Evolutionary conservation across 2,888 invertebrate species (phyloP), one percentile per base, ranked within the genome.

Genomic region (Creontiades dilutus): DNA sequence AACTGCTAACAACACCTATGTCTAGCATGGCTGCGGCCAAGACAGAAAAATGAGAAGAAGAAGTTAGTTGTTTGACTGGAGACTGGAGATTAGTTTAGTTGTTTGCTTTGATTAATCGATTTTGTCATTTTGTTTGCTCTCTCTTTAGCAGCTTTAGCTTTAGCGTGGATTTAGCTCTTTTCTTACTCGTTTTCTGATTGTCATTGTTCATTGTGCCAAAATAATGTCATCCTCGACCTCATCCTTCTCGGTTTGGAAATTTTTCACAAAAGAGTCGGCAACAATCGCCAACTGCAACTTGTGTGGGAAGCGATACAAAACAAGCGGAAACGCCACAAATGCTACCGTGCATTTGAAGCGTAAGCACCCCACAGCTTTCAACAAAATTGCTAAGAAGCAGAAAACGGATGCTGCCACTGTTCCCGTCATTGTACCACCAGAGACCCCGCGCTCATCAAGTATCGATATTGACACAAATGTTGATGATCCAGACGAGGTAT

Each of bases 281-380:
- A 16, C n/a, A 14, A 11, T n/a, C 5, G 28, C 37, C 5, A 16
- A 12, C n/a, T 78, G 78, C 78, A 78, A 78, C n/a, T 78, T 78
- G 46, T 78, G 78, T 23, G 78, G 78, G 12, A 78, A 78, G 37
- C 11, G 37, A 9, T 78, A 78, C 78, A 78, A 78, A 37, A 78
- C 78, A 12, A 46, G 37, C 46, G 78, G 78, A 14, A 78, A 78
- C n/a, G 78, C 78, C 28, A 78, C 78, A 28, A 78, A 78, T 78
- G 78, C 78, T 46, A 78, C 37, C 7, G 5, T 46, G 37, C 78
- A 78, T 78, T 9, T 78, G n/a, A 78, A 78, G n/a, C 28, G 78
- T 12, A 78, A 78, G 46, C 78, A 78, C n/a, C 16, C 23, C 12
- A 16, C 12, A 11, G 78, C 78, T 46, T 78, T 16, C 78, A 78